phyloP scores from a whole-genome alignment of 2,797 vertebrate species.

The Peromyscus eremicus region DNA sequence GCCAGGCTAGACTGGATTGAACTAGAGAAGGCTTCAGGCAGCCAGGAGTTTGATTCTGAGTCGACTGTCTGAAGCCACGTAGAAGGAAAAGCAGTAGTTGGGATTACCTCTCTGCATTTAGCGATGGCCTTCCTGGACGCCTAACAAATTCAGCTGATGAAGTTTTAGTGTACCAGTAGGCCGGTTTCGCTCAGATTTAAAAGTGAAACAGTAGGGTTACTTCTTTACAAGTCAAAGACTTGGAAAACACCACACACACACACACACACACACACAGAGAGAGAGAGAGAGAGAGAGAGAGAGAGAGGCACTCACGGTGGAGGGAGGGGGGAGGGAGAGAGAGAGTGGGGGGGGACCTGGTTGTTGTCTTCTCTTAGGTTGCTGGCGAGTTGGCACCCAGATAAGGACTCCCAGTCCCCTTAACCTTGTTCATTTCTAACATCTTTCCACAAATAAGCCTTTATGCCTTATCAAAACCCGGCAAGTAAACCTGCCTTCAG shows the following conservation, averaged over 20 bases:
- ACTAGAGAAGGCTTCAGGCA: accelerated
- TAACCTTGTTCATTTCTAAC: background rate
- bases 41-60: background rate
- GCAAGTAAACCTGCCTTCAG: background rate
- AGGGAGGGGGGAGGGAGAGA: background rate
- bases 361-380: background rate
- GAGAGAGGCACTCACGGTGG: background rate
- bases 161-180: background rate
- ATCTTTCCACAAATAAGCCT: background rate
- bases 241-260: background rate
- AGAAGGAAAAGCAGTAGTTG: background rate
- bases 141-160: background rate
- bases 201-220: background rate
- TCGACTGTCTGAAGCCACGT: background rate
- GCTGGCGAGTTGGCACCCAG: background rate
- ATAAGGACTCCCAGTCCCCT: background rate
- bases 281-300: too few relatives aligned
- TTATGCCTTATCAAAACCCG: background rate
- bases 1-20: background rate
- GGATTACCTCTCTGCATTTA: background rate
- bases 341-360: background rate
- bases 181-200: background rate
- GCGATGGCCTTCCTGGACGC: background rate
- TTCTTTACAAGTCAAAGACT: background rate
- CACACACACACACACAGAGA: background rate